Conservation (phyloP, 92 coral and sea anemone species). For the Scolanthus callimorphus region DNA sequence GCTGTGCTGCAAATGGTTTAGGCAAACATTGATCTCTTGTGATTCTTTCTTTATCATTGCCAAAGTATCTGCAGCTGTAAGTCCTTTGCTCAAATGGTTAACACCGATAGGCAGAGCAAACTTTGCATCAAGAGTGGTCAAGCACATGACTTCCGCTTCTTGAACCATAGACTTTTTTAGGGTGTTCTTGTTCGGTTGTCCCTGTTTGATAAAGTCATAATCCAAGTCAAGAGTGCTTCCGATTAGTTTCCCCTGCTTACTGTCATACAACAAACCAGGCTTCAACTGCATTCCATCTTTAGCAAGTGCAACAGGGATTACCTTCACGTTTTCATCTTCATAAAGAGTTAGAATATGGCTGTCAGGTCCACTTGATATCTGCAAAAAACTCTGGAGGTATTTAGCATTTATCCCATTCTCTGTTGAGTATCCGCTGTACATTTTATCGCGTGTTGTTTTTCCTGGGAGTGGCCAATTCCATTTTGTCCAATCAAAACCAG, state of each 20-base stretch:
- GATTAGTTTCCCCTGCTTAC: constrained; percentile 41
- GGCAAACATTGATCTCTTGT: constrained; percentile 56
- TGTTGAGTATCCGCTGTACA: constrained; percentile 52
- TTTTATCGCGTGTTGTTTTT: constrained; percentile 62
- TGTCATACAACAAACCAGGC: constrained; percentile 63
- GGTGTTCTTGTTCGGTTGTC: constrained; percentile 52
- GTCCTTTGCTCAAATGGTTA: constrained; percentile 53
- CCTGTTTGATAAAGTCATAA: constrained; percentile 38
- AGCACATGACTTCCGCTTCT: constrained; percentile 66
- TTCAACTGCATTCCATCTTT: constrained; percentile 59
- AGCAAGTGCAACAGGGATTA: constrained; percentile 58
- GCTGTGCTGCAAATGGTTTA: constrained; percentile 48
- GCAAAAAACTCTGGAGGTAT: constrained; percentile 43
- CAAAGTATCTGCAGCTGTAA: constrained; percentile 63
- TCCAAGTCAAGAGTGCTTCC: constrained; percentile 49
- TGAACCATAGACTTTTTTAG: constrained; percentile 42
- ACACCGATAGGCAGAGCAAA: constrained; percentile 62
- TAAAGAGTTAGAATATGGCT: too few relatives aligned
- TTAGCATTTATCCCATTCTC: constrained; percentile 51
- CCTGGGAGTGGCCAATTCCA: too few relatives aligned
- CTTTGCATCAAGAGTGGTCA: constrained; percentile 58
- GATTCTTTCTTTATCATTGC: constrained; percentile 50
- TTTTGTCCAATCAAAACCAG: constrained; percentile 55
- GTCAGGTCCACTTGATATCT: constrained; percentile 49
- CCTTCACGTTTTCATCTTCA: constrained; percentile 46